Percentiles rank a stretch among this genome's conserved stretches.
Conservation (phyloP, 2,113 vertebrate species). For the Halcyon senegalensis region DNA sequence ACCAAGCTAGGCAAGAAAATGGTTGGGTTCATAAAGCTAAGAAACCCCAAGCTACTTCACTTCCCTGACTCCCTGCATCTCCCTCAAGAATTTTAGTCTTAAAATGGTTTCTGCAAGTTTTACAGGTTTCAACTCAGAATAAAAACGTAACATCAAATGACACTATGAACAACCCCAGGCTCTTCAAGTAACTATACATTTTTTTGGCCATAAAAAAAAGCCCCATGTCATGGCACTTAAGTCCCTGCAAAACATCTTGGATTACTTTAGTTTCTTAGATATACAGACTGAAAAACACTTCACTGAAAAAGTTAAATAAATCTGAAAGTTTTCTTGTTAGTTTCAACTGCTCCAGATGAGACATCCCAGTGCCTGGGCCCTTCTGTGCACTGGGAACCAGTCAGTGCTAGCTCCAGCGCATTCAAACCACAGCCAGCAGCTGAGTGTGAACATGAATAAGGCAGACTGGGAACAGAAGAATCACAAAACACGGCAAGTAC, state of each 20-base stretch:
- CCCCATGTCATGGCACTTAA: not conserved
- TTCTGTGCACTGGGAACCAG: not conserved
- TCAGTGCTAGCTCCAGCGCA: not conserved
- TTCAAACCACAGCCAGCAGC: not conserved
- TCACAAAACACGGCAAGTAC: not conserved
- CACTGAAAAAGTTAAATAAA: not conserved
- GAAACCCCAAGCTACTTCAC: not conserved
- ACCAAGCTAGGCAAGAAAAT: not conserved
- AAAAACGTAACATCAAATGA: not conserved
- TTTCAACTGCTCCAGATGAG: not conserved
- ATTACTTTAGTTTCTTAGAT: not conserved
- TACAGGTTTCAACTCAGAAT: not conserved
- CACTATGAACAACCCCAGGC: not conserved
- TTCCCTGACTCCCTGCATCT: not conserved
- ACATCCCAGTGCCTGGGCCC: not conserved
- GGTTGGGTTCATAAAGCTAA: not conserved
- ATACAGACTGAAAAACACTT: not conserved
- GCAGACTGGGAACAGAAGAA: not conserved
- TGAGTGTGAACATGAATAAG: rapidly evolving
- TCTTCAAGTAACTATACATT: not conserved
- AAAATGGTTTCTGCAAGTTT: not conserved
- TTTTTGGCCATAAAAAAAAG: not conserved
- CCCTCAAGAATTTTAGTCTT: not conserved
- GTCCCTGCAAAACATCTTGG: not conserved
- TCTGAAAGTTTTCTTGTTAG: not conserved